These are phyloP conservation scores for Drosophila flavopinicola DNA, from an alignment of 2,888 invertebrate species.

Conservation along the genomic window DNA sequence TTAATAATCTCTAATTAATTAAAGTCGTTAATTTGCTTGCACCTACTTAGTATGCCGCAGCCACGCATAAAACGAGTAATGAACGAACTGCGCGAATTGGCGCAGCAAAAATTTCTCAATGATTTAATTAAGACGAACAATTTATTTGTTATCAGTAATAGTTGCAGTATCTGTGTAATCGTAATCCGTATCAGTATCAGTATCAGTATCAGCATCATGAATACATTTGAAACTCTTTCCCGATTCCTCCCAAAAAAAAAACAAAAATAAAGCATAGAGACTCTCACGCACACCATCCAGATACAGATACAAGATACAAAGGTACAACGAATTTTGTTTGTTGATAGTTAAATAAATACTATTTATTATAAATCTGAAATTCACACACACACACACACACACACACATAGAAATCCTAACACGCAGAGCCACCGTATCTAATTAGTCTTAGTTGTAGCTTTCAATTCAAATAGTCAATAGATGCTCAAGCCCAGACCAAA, in stretches of 20 bases:
- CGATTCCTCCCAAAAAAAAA: constrained; percentile 26
- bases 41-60: constrained; percentile 85
- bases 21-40: constrained; percentile 84
- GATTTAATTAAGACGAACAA: constrained; percentile 33
- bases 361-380: constrained; percentile 4
- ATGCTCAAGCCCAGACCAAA: constrained; percentile 25
- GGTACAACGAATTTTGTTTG: constrained; percentile 18
- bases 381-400: not conserved
- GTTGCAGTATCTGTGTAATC: constrained; percentile 49
- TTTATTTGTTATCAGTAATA: constrained; percentile 54
- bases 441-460: constrained; percentile 45
- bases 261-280: constrained; percentile 17
- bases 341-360: not conserved
- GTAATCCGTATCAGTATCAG: constrained; percentile 56
- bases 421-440: constrained; percentile 19
- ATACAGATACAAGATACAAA: too few species aligned
- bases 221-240: constrained; percentile 49
- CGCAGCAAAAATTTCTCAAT: constrained; percentile 27
- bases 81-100: constrained; percentile 39
- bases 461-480: constrained; percentile 24
- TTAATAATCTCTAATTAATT: constrained; percentile 71
- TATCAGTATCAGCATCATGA: constrained; percentile 56
- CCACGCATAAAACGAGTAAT: constrained; percentile 83
- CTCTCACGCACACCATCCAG: constrained; percentile 39
- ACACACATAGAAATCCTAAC: not conserved